These are phyloP conservation scores for Drosophila pseudotakahashii DNA, from an alignment of 2,888 invertebrate species.

Conservation along the genomic window DNA sequence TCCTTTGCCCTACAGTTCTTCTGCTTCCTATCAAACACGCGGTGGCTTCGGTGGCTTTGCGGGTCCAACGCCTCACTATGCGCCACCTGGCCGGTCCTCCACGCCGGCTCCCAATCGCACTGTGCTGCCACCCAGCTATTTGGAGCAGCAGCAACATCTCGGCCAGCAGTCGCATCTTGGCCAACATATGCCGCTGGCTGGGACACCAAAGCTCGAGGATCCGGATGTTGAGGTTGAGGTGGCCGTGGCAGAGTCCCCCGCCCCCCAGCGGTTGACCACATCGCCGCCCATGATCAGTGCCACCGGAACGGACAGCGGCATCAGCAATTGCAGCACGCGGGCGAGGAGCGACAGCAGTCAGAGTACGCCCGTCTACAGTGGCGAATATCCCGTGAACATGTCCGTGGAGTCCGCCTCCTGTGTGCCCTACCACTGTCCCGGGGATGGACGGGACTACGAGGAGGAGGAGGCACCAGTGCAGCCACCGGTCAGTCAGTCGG, in stretches of 20 bases:
- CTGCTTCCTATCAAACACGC: constrained; percentile 52
- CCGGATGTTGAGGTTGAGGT: constrained; percentile 42
- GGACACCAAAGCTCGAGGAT: constrained; percentile 59
- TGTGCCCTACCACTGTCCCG: constrained; percentile 71
- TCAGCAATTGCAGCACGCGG: constrained; percentile 77
- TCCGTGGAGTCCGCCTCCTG: constrained; percentile 78
- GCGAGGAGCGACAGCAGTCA: constrained; percentile 74
- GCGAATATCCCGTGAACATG: constrained; percentile 76
- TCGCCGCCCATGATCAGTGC: constrained; percentile 78
- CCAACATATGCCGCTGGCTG: constrained; percentile 19
- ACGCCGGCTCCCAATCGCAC: constrained; percentile 74
- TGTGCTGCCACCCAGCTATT: constrained; percentile 66
- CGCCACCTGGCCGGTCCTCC: constrained; percentile 61
- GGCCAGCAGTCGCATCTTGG: constrained; percentile 31
- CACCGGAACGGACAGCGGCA: constrained; percentile 79
- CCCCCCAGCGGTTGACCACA: constrained; percentile 69
- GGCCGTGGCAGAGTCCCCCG: constrained; percentile 51
- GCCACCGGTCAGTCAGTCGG: neutral
- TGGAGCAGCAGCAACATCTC: constrained; percentile 53
- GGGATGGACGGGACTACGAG: constrained; percentile 70
- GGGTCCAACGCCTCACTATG: constrained; percentile 53
- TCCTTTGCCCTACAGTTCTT: constrained; percentile 65
- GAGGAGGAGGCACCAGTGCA: constrained; percentile 58
- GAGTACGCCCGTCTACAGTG: constrained; percentile 76
- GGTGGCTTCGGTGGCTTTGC: constrained; percentile 63